Conservation (phyloP, 2,797 vertebrate genomes). For the Myripristis jacobus region DNA sequence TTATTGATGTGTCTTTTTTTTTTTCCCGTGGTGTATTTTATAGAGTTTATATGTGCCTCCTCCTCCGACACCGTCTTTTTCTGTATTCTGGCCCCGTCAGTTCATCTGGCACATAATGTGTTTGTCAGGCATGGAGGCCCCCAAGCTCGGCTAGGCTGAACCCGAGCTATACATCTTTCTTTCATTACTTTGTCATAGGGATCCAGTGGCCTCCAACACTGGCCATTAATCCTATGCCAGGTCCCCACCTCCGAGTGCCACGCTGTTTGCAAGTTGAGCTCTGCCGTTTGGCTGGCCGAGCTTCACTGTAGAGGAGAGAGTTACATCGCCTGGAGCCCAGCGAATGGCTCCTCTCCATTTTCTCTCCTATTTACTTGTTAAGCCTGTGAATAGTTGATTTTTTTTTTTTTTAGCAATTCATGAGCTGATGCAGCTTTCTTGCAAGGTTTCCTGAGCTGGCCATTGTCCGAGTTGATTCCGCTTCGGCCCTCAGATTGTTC, state of each 20-base stretch:
- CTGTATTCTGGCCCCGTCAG: constrained; percentile 73
- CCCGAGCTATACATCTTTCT: constrained; percentile 79
- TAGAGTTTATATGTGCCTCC: constrained; percentile 50
- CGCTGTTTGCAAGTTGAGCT: constrained; percentile 56
- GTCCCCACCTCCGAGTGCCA: constrained; percentile 51
- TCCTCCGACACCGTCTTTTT: constrained; percentile 52
- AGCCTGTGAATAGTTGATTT: not conserved
- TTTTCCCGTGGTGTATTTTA: constrained; percentile 24
- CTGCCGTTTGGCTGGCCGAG: constrained; percentile 15
- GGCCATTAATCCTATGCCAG: constrained; percentile 74
- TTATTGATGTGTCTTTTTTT: constrained; percentile 40
- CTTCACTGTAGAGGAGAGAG: constrained; percentile 34
- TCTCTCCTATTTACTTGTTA: constrained; percentile 19
- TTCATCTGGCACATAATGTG: constrained; percentile 78
- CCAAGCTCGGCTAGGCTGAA: constrained; percentile 69
- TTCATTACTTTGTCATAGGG: constrained; percentile 84
- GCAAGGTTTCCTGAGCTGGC: constrained; percentile 4
- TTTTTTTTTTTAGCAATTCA: not conserved
- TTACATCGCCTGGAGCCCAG: constrained; percentile 16
- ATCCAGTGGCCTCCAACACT: constrained; percentile 77
- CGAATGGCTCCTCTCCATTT: constrained; percentile 35
- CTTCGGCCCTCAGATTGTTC: too few species aligned
- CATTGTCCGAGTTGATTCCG: constrained; percentile 17
- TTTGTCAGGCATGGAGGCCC: constrained; percentile 79
- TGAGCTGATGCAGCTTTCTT: not conserved